A percentile compares a stretch with the other conserved stretches of the same genome.
phyloP scores from a whole-genome alignment of 1,140 invertebrate species.

The Drosophila watanabei region DNA sequence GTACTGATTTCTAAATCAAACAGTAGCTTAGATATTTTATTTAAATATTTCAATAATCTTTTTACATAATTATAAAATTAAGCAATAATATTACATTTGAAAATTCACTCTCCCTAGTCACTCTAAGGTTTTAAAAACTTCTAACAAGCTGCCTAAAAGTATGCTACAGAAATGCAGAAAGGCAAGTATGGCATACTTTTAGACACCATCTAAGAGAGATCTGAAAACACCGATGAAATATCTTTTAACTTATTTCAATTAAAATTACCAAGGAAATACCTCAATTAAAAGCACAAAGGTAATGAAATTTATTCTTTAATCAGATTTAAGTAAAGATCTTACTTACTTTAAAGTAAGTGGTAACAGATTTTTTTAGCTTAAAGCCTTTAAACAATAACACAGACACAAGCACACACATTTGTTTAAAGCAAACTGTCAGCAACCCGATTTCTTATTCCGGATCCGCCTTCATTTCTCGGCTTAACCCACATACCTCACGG shows the following conservation, averaged over 20 bases:
- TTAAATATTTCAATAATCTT: not conserved
- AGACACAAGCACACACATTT: not conserved
- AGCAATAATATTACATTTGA: not conserved
- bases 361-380: not conserved
- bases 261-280: too few relatives aligned
- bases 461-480: conserved; percentile 19
- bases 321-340: too few relatives aligned
- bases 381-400: not conserved
- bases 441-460: conserved; percentile 10
- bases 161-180: too few relatives aligned
- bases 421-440: conserved; percentile 1
- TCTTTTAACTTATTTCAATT: not conserved
- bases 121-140: not conserved
- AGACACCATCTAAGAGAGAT: not conserved
- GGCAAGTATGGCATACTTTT: not conserved
- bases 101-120: not conserved
- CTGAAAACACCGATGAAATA: not conserved
- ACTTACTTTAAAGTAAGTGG: not conserved
- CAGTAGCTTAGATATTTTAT: not conserved
- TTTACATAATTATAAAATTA: not conserved
- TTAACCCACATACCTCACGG: conserved; percentile 35
- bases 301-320: not conserved
- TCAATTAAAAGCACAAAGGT: too few relatives aligned
- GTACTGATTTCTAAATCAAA: not conserved
- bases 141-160: not conserved